phyloP scores from a whole-genome alignment of 1,140 invertebrate species.

The Calephelis nemesis region DNA sequence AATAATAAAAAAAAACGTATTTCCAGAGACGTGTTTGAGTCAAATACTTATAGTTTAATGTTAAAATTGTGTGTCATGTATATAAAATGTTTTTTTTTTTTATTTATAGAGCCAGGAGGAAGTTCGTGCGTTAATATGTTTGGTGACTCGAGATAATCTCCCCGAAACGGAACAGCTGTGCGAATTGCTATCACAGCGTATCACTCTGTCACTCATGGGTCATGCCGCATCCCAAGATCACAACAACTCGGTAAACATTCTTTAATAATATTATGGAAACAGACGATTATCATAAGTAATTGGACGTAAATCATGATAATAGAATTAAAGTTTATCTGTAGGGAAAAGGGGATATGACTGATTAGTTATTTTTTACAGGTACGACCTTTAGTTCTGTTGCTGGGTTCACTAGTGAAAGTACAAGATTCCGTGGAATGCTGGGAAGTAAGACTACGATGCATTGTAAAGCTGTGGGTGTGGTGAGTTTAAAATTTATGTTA shows the following conservation, averaged over 20 bases:
- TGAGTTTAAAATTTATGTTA: slow-evolving; percentile 36
- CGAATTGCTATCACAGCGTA: slow-evolving; percentile 88
- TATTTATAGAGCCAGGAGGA: slow-evolving; percentile 86
- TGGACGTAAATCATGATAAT: not conserved
- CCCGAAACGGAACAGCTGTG: slow-evolving; percentile 93
- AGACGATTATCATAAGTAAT: not conserved
- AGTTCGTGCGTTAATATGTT: slow-evolving; percentile 91
- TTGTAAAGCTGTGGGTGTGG: slow-evolving; percentile 83
- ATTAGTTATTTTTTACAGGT: slow-evolving; percentile 75
- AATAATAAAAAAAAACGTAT: too few relatives aligned
- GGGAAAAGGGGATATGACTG: too few relatives aligned
- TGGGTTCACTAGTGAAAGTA: slow-evolving; percentile 92
- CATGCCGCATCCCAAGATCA: slow-evolving; percentile 81
- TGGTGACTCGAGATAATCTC: slow-evolving; percentile 94
- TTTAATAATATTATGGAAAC: not conserved
- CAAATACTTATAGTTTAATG: too few relatives aligned
- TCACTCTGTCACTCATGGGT: slow-evolving; percentile 87
- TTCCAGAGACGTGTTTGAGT: too few relatives aligned
- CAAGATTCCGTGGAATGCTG: slow-evolving; percentile 93
- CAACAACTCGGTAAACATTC: slow-evolving; percentile 69
- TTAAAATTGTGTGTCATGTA: not conserved
- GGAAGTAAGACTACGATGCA: slow-evolving; percentile 94
- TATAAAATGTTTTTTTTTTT: not conserved
- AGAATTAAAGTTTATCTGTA: not conserved
- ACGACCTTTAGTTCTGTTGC: slow-evolving; percentile 89